Evolutionary conservation across 2,113 vertebrate species (phyloP).

Genomic region (Callopanchax toddi): DNA sequence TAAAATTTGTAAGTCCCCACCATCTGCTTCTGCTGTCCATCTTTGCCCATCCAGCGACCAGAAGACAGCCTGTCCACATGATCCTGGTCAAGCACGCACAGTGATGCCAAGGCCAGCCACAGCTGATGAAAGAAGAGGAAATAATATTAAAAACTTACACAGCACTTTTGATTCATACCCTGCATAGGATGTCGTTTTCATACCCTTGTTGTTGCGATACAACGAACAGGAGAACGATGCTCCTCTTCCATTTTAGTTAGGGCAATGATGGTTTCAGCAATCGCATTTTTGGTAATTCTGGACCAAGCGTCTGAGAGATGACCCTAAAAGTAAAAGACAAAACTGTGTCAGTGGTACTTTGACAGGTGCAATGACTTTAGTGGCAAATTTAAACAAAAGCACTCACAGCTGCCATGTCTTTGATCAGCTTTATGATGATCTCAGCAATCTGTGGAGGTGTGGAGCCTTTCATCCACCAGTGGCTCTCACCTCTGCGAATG

Average conservation of each 20-base stretch:
- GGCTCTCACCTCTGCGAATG: slow-evolving; percentile 95
- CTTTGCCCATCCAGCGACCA: slow-evolving; percentile 99
- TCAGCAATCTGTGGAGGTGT: slow-evolving; percentile 98
- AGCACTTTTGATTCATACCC: background rate
- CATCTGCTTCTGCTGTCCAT: slow-evolving; percentile 99
- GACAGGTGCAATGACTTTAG: background rate
- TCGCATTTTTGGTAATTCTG: slow-evolving; percentile 97
- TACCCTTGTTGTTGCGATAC: slow-evolving; percentile 97
- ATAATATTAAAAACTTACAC: background rate
- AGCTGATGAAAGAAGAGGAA: slow-evolving; percentile 75
- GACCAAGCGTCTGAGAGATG: slow-evolving; percentile 98
- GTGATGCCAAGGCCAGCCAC: slow-evolving; percentile 95
- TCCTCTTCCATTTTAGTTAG: slow-evolving; percentile 99
- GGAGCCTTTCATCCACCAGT: slow-evolving; percentile 99
- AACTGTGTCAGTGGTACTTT: background rate
- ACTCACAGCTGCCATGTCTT: slow-evolving; percentile 98
- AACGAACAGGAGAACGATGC: slow-evolving; percentile 93
- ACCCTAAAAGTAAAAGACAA: slow-evolving; percentile 79
- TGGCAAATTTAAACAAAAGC: background rate
- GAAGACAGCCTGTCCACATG: slow-evolving; percentile 97
- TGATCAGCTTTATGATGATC: slow-evolving; percentile 98
- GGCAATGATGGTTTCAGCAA: slow-evolving; percentile 98
- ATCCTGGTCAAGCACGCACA: slow-evolving; percentile 98
- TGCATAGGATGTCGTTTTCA: background rate
- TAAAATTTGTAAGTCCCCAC: slow-evolving; percentile 68